Evolutionary conservation across 2,113 vertebrate species (phyloP).

Genomic region (Papio anubis): DNA sequence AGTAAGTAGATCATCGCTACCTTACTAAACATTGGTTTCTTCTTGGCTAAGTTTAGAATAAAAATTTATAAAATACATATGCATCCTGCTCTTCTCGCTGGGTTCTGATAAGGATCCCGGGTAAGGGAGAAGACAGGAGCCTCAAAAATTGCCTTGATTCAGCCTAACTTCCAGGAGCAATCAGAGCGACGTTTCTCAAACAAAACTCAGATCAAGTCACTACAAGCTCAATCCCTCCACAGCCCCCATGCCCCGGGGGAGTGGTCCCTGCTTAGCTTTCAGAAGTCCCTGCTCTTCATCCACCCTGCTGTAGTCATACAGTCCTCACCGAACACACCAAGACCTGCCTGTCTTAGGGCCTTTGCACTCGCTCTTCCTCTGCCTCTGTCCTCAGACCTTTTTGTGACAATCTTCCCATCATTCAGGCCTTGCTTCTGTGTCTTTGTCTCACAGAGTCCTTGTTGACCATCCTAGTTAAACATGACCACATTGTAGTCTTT

Average conservation of each 20-base stretch:
- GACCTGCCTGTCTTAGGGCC: neutral
- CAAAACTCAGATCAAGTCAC: neutral
- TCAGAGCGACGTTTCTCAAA: neutral
- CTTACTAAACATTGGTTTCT: neutral
- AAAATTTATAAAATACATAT: neutral
- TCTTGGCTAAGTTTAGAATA: neutral
- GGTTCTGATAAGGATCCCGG: neutral
- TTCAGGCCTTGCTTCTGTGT: neutral
- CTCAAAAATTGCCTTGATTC: neutral
- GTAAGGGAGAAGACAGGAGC: neutral
- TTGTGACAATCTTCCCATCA: neutral
- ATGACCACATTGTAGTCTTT: neutral
- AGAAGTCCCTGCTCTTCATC: neutral
- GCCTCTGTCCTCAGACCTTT: neutral
- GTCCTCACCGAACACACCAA: fast-evolving
- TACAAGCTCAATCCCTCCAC: neutral
- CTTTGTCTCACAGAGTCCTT: neutral
- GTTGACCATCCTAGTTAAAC: neutral
- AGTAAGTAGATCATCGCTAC: neutral
- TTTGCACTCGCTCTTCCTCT: neutral
- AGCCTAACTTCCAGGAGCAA: neutral
- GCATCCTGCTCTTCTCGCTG: neutral
- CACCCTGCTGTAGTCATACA: fast-evolving
- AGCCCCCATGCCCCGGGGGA: neutral
- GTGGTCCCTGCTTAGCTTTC: neutral